These are phyloP conservation scores for Paragorgia papillata DNA, from an alignment of 92 coral and sea anemone species.

Conservation along the genomic window DNA sequence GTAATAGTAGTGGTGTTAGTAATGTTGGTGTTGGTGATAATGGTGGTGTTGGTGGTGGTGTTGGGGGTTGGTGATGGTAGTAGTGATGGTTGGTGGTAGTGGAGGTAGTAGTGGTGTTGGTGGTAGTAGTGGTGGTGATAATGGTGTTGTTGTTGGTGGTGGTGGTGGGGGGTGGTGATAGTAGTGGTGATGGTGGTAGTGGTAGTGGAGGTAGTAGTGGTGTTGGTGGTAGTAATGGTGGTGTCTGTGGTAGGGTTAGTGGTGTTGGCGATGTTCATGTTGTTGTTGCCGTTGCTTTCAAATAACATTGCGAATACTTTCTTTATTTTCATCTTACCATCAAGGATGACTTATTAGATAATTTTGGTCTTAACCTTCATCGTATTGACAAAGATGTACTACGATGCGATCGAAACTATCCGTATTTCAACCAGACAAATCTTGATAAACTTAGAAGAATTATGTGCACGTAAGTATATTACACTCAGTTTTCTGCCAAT, in stretches of 20 bases:
- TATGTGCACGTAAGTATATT: conserved; percentile 78
- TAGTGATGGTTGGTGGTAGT: no score
- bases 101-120: no score
- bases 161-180: no score
- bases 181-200: no score
- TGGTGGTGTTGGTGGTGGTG: neutral
- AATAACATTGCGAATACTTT: neutral
- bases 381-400: conserved; percentile 97
- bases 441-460: conserved; percentile 88
- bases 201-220: no score
- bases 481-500: neutral
- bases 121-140: no score
- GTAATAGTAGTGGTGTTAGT: neutral
- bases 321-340: neutral
- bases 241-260: neutral
- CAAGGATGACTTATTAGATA: conserved; percentile 83
- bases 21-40: neutral
- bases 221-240: no score
- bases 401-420: conserved; percentile 90
- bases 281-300: neutral
- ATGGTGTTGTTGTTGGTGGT: neutral
- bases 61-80: no score
- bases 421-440: conserved; percentile 84
- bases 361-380: conserved; percentile 88
- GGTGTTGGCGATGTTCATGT: neutral